A percentile compares a stretch with the other conserved stretches of the same genome.
Conservation (phyloP, 2,113 vertebrate species). For the Callaeas wilsoni region DNA sequence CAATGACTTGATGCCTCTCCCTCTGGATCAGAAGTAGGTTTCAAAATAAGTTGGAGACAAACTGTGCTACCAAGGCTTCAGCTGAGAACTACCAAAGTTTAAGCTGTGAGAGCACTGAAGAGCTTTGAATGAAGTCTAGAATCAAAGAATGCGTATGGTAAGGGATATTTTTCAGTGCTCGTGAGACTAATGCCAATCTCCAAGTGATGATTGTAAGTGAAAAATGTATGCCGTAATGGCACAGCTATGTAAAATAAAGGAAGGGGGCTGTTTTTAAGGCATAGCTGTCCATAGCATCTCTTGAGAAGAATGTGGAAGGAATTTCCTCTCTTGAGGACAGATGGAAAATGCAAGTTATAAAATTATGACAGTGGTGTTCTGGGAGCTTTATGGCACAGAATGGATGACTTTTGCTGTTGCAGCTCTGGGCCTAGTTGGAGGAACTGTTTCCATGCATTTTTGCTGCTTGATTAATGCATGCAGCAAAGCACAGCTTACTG, state of each 20-base stretch:
- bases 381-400: slow-evolving; percentile 77
- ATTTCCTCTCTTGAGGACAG: too few species aligned
- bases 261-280: background rate
- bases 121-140: background rate
- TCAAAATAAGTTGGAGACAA: background rate
- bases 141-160: background rate
- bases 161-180: background rate
- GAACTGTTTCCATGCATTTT: slow-evolving; percentile 68
- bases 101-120: background rate
- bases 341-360: background rate
- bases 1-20: background rate
- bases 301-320: background rate
- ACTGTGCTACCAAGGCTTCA: background rate
- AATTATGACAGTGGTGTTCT: background rate
- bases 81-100: background rate
- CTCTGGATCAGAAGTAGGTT: background rate
- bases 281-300: background rate
- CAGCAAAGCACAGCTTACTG: background rate
- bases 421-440: slow-evolving; percentile 68
- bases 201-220: background rate
- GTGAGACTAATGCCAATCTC: background rate
- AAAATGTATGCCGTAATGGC: background rate
- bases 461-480: background rate
- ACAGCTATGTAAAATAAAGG: background rate
- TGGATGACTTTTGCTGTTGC: slow-evolving; percentile 76